Conservation (phyloP, 2,888 invertebrate species). For the Hypomecis punctinalis region DNA sequence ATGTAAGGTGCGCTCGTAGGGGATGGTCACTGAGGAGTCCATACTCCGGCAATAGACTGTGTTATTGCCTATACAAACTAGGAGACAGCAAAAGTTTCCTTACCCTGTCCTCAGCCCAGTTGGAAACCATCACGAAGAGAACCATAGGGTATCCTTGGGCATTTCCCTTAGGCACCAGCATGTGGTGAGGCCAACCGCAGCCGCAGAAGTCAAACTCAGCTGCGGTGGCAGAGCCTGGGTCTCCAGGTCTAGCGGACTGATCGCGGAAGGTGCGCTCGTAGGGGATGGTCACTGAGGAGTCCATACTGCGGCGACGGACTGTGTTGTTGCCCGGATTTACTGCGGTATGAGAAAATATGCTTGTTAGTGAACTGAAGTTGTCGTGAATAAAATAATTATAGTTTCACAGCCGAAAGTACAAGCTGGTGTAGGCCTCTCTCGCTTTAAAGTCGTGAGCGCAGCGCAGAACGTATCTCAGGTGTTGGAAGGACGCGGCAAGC, state of each 20-base stretch:
- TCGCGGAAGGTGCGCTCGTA: slow-evolving; percentile 92
- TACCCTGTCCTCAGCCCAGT: slow-evolving; percentile 86
- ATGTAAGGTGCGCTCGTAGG: slow-evolving; percentile 92
- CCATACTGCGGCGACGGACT: slow-evolving; percentile 86
- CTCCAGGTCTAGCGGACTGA: slow-evolving; percentile 86
- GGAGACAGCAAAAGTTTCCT: neutral
- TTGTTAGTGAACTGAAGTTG: neutral
- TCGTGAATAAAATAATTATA: neutral
- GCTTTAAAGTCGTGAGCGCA: too few species aligned
- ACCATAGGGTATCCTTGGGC: slow-evolving; percentile 87
- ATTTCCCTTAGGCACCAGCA: slow-evolving; percentile 90
- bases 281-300: slow-evolving; percentile 93
- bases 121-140: slow-evolving; percentile 91
- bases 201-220: slow-evolving; percentile 92
- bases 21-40: slow-evolving; percentile 93
- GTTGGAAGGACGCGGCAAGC: too few species aligned
- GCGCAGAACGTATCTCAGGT: too few species aligned
- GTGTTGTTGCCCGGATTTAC: slow-evolving; percentile 89
- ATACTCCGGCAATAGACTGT: slow-evolving; percentile 87
- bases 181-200: slow-evolving; percentile 95
- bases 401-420: too few species aligned
- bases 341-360: slow-evolving; percentile 49
- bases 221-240: slow-evolving; percentile 74
- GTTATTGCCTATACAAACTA: slow-evolving; percentile 89
- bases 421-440: too few species aligned